Base-by-base conservation (phyloP, 1,140 invertebrate genomes). In the Meloidogyne floridensis region DNA sequence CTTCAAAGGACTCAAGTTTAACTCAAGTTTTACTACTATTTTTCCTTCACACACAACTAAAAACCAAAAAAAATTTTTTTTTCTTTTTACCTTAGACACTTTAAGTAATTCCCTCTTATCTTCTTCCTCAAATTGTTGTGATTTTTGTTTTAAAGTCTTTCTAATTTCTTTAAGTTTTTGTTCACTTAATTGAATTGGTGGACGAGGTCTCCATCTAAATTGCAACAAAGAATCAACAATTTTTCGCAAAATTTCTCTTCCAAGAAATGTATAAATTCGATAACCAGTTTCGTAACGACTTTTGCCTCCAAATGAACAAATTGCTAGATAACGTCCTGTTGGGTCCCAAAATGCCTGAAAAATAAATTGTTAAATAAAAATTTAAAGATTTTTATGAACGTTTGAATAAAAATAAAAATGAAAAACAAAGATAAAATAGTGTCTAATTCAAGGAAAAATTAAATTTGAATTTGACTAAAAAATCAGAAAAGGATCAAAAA, bases 191-290 rank as follows among this genome's bases (percentile, higher is more conserved):
- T 98, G 92, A 32, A 95, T 94, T 1, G 94, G 93, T 1, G 96
- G 96, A 74, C 97, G 92, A 20, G 98, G 98, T 84, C 98, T 92
- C 98, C 98, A 99, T 87, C 96, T 91, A 84, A 98, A 93, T 91
- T 98, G 95, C 86, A 95, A 95, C 89, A 99, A 97, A 7, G 94
- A 93, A 84, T 96, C 96, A 80, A 97, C 91, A 88, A 94, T 94
- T 47, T 95, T 93, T 85, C 95, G 92, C 83, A 93, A 93, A 15
- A 95, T 88, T 80, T 93, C 84, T 43, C 88, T 84, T 5, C 91
- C 95, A 91, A 99, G 97, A 93, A 99, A 99, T 42, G 95, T 96
- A 94, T 96, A 98, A 81, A 99, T 93, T 93, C 96, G 97, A 90
- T 96, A 99, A 6, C 95, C 93, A 86, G 75, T 79, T 32, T 86